A percentile compares a stretch with the other conserved stretches of the same genome.
These are phyloP conservation scores for Troides aeacus DNA, from an alignment of 2,888 invertebrate species.

Conservation along the genomic window DNA sequence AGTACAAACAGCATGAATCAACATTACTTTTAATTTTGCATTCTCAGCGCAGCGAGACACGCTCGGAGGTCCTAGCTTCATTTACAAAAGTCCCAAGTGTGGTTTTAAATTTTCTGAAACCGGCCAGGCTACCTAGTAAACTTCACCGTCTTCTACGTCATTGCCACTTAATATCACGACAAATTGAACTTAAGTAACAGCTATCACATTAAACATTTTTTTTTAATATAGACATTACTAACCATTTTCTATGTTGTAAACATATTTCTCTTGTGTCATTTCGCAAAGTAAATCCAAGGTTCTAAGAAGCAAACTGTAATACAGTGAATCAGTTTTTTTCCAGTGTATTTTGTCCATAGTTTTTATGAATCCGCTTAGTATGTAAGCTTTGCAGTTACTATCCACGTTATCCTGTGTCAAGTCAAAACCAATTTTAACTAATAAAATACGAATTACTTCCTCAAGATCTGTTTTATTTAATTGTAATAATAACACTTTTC, in stretches of 20 bases:
- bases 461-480: too few species aligned
- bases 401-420: conserved; percentile 90
- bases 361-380: conserved; percentile 89
- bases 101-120: too few species aligned
- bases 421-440: neutral
- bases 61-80: too few species aligned
- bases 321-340: conserved; percentile 83
- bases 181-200: too few species aligned
- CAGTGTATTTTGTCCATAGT: conserved; percentile 87
- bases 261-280: conserved; percentile 89
- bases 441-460: too few species aligned
- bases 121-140: too few species aligned
- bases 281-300: conserved; percentile 89
- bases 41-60: neutral
- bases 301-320: conserved; percentile 85
- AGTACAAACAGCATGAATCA: neutral
- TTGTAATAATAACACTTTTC: too few species aligned
- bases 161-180: too few species aligned
- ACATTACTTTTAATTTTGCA: neutral
- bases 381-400: conserved; percentile 88
- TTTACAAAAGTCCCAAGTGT: neutral
- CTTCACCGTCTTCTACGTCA: too few species aligned
- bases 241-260: conserved; percentile 93
- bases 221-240: conserved; percentile 15
- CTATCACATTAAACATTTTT: neutral